Evolutionary conservation across 64 coral and sea anemone species (phyloP).

Genomic region (Stichodactyla mertensii): DNA sequence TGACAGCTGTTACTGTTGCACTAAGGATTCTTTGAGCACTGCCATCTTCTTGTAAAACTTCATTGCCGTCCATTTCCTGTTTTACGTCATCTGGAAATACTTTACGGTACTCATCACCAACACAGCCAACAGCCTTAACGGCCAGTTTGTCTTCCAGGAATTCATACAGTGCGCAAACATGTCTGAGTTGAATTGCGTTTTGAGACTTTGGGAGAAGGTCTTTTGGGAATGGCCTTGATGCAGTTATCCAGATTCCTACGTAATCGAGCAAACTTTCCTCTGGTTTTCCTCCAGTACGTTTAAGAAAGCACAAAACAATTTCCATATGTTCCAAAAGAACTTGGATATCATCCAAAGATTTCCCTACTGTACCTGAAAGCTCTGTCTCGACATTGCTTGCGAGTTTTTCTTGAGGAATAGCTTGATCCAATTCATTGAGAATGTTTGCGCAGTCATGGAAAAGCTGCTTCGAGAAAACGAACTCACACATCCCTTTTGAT

Average conservation of each 20-base stretch:
- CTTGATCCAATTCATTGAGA: constrained; percentile 60
- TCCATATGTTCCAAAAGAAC: constrained; percentile 81
- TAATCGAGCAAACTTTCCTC: constrained; percentile 52
- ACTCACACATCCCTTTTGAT: constrained; percentile 36
- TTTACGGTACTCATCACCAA: constrained; percentile 49
- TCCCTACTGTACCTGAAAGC: constrained; percentile 41
- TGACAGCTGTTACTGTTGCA: constrained; percentile 58
- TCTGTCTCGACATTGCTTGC: constrained; percentile 31
- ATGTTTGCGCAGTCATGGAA: constrained; percentile 77
- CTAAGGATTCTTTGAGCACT: not conserved
- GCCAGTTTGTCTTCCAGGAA: constrained; percentile 83
- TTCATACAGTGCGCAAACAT: constrained; percentile 83
- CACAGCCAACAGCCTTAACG: constrained; percentile 62
- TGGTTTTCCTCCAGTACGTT: constrained; percentile 43
- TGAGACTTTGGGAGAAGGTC: constrained; percentile 47
- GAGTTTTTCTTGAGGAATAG: constrained; percentile 63
- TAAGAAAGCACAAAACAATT: constrained; percentile 79
- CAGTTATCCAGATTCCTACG: constrained; percentile 63
- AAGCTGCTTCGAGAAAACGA: constrained; percentile 83
- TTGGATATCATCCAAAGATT: constrained; percentile 53
- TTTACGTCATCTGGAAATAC: constrained; percentile 42
- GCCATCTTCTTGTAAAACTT: constrained; percentile 17
- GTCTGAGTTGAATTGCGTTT: constrained; percentile 57
- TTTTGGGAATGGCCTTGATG: constrained; percentile 77
- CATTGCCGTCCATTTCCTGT: not conserved